phyloP scores from a whole-genome alignment of 2,888 invertebrate species.

The Eremobia ochroleuca region DNA sequence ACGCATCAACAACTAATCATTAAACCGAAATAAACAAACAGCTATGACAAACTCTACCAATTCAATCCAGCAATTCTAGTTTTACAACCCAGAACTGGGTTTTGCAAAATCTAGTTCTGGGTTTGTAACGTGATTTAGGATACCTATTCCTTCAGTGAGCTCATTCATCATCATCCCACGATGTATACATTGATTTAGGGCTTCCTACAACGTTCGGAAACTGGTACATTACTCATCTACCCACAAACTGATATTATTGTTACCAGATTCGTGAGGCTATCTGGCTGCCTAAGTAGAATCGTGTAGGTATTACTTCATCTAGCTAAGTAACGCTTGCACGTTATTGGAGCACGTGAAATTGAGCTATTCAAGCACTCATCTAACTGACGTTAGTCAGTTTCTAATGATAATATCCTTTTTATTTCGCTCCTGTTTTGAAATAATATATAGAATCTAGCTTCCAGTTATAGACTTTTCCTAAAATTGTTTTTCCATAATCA shows the following conservation, averaged over 20 bases:
- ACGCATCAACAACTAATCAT: not conserved
- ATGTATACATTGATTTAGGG: constrained; percentile 53
- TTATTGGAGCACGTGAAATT: constrained; percentile 11
- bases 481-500: not conserved
- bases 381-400: not conserved
- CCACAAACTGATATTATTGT: constrained; percentile 55
- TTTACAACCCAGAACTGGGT: constrained; percentile 23
- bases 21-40: not conserved
- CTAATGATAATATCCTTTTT: not conserved
- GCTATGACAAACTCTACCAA: not conserved
- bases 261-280: constrained; percentile 40
- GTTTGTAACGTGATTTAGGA: constrained; percentile 12
- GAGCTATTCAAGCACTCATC: not conserved
- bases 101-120: too few species aligned
- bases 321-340: constrained; percentile 7
- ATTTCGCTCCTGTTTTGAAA: not conserved
- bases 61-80: not conserved
- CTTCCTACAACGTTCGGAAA: constrained; percentile 51
- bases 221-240: constrained; percentile 62
- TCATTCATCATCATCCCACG: constrained; percentile 61
- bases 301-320: constrained; percentile 16
- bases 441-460: not conserved
- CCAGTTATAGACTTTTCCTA: not conserved
- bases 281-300: constrained; percentile 42
- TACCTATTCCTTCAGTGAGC: constrained; percentile 5